Conservation (phyloP, 2,888 invertebrate genomes). For the Margaritifera margaritifera region DNA sequence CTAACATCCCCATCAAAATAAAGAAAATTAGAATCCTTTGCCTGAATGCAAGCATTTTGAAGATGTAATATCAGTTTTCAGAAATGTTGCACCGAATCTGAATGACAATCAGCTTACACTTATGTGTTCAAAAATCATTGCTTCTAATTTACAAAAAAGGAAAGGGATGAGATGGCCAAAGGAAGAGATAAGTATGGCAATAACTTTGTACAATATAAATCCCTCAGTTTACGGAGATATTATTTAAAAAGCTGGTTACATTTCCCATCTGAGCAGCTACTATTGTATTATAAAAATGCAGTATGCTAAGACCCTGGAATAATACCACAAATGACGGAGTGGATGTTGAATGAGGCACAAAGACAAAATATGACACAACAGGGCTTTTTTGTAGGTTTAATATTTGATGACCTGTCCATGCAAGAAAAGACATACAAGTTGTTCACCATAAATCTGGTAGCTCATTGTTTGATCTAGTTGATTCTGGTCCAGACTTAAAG, state of each 20-base stretch:
- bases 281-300: too few species aligned
- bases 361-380: too few species aligned
- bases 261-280: too few species aligned
- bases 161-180: slow-evolving; percentile 9
- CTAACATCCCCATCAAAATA: background rate
- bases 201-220: slow-evolving; percentile 9
- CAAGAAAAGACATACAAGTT: too few species aligned
- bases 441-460: too few species aligned
- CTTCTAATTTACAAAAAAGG: slow-evolving; percentile 5
- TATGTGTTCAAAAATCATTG: slow-evolving; percentile 3
- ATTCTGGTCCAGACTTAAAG: too few species aligned
- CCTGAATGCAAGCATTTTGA: background rate
- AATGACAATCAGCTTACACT: slow-evolving; percentile 10
- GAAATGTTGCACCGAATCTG: slow-evolving; percentile 7
- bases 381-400: too few species aligned
- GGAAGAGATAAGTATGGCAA: slow-evolving; percentile 7
- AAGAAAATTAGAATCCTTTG: slow-evolving; percentile 2
- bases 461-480: too few species aligned
- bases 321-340: too few species aligned
- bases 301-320: too few species aligned
- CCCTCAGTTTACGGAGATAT: slow-evolving; percentile 9
- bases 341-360: too few species aligned
- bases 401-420: too few species aligned
- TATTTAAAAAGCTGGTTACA: background rate
- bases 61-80: background rate